Evolutionary conservation across 2,797 vertebrate genomes (phyloP).

Genomic region (Ctenopoma multispine): DNA sequence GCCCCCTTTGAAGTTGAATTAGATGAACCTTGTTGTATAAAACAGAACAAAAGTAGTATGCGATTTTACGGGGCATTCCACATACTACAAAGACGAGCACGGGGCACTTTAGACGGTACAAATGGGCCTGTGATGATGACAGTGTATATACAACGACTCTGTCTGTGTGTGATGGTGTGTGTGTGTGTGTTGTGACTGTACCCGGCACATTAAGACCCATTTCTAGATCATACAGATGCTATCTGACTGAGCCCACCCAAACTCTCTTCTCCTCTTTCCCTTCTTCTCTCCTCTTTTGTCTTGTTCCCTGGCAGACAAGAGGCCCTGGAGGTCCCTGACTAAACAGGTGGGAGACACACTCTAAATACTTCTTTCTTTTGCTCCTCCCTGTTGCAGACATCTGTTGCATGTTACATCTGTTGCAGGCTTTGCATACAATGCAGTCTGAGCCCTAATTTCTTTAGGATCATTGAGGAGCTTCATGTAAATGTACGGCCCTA

Average conservation of each 20-base stretch:
- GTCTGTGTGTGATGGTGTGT: conserved; percentile 42
- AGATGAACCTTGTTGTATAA: conserved; percentile 82
- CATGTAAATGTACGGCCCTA: neutral
- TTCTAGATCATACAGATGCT: conserved; percentile 82
- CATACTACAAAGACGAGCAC: conserved; percentile 76
- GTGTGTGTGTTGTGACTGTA: conserved; percentile 72
- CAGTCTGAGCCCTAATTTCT: conserved; percentile 18
- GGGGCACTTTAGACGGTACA: conserved; percentile 76
- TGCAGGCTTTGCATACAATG: conserved; percentile 13
- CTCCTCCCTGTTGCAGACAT: conserved; percentile 49
- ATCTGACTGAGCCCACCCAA: conserved; percentile 80
- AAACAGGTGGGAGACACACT: conserved; percentile 84
- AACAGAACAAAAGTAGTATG: conserved; percentile 78
- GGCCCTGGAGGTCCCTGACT: conserved; percentile 84
- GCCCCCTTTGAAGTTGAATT: conserved; percentile 82
- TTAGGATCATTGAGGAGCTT: neutral
- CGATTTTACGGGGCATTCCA: conserved; percentile 78
- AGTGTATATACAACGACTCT: conserved; percentile 75
- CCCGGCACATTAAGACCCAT: conserved; percentile 75
- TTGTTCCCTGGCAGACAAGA: conserved; percentile 79
- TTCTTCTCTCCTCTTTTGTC: conserved; percentile 64
- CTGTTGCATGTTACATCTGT: conserved; percentile 57
- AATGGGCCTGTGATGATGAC: conserved; percentile 77
- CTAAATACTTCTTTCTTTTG: conserved; percentile 42
- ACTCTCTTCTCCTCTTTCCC: conserved; percentile 73